Conservation (phyloP, 2,797 vertebrate species). For the Lutjanus argentimaculatus region DNA sequence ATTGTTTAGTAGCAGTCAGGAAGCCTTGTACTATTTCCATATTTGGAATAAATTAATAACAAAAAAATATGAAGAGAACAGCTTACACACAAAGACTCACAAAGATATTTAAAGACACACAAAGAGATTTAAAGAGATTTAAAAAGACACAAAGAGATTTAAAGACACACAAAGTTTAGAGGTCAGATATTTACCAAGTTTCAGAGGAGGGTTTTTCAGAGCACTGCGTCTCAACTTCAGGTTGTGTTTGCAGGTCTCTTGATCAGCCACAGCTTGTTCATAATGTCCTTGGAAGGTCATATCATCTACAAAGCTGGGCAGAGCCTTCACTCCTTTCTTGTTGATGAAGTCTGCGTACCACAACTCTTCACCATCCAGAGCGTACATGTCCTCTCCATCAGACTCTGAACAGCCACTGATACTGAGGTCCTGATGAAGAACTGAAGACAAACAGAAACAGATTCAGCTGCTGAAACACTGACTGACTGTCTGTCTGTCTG, state of each 20-base stretch:
- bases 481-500: no score
- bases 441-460: conserved; percentile 39
- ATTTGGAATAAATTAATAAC: no score
- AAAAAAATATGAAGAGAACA: no score
- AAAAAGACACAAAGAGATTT: no score
- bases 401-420: conserved; percentile 26
- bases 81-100: no score
- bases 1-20: no score
- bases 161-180: no score
- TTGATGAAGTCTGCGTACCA: conserved; percentile 62
- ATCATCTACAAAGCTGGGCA: conserved; percentile 47
- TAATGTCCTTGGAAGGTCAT: rapidly evolving
- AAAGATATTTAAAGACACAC: no score
- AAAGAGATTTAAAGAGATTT: no score
- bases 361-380: conserved; percentile 47
- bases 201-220: no score
- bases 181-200: no score
- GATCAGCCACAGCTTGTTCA: rapidly evolving
- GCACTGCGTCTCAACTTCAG: conserved; percentile 18
- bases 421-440: rapidly evolving
- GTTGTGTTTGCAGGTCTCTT: conserved; percentile 32
- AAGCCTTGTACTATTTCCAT: no score
- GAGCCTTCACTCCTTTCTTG: rapidly evolving
- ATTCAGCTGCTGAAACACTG: background rate
- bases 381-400: rapidly evolving